Evolutionary conservation across 2,888 invertebrate genomes (phyloP), one percentile per base, ranked within the genome.

Genomic region (Plagiodera versicolora): DNA sequence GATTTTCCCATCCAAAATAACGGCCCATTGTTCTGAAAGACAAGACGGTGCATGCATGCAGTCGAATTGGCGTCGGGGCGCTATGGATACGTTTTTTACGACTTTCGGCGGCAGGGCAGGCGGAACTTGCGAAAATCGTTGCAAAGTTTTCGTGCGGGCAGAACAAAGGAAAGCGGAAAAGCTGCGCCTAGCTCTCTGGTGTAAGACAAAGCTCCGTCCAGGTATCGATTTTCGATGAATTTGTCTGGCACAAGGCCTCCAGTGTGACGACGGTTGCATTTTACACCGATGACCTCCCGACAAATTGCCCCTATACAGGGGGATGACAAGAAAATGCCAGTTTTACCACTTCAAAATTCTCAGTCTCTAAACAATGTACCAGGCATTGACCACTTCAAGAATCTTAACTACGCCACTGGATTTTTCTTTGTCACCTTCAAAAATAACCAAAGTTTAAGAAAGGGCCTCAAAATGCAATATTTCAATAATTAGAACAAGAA

Each of bases 181-280:
- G 46, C 55, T 24, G 46, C 47, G 44, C 44, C 16, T 44, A 16
- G 53, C 24, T 39, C 28, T 24, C 39, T 8, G 39, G 55, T 47
- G 56, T 62, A 63, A 63, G 63, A 63, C 63, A 63, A 59, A 63
- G 50, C 59, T 59, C 59, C 63, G 63, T 65, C 65, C 67, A 65
- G 60, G 56, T 59, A 67, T 67, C 65, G 67, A 67, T 67, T 67
- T 67, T 67, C 67, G 67, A 67, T 67, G 66, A 64, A 64, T 66
- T 65, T 59, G 65, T 67, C 65, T 67, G 67, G 63, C 60, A 61
- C 61, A 63, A 58, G 52, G 64, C 61, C 56, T 58, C 58, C 14
- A 3, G 52, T 58, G 58, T 60, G 64, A 64, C n/a, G n/a, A n/a
- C 62, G 64, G 60, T 63, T 65, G 66, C 66, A 65, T 66, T 66